Percentiles rank a stretch among this genome's conserved stretches.
phyloP scores from a whole-genome alignment of 2,113 vertebrate species.

The Dryoscopus gambensis region DNA sequence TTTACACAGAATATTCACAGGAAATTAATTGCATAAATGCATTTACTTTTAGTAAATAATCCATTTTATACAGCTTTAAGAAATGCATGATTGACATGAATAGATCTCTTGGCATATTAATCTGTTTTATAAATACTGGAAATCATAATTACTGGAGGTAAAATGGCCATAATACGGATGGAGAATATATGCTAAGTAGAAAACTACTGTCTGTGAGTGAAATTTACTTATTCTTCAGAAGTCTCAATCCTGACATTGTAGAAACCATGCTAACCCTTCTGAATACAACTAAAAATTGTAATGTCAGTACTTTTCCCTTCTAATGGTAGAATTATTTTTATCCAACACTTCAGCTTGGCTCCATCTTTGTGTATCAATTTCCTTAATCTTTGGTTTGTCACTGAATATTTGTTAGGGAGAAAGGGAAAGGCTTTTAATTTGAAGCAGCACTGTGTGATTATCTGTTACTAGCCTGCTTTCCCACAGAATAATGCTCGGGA shows the following conservation, averaged over 20 bases:
- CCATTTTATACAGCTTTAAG: background rate
- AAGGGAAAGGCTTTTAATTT: background rate
- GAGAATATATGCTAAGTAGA: background rate
- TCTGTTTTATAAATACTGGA: background rate
- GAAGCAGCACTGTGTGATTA: background rate
- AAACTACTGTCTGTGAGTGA: background rate
- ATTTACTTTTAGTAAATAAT: background rate
- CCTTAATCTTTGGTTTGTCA: background rate
- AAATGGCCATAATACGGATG: background rate
- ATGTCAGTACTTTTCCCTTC: background rate
- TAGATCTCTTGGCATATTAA: background rate
- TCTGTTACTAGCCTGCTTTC: background rate
- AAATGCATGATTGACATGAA: background rate
- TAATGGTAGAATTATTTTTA: background rate
- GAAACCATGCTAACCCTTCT: background rate
- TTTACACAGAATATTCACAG: background rate
- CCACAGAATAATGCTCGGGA: background rate
- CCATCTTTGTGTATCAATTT: background rate
- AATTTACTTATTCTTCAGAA: background rate
- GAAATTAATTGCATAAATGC: background rate
- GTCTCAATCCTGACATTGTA: background rate
- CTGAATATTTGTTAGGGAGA: background rate
- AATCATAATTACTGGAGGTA: background rate
- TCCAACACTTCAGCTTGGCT: background rate
- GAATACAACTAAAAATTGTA: background rate